phyloP scores from a whole-genome alignment of 1,140 invertebrate species.

The Anagrus nilaparvatae region DNA sequence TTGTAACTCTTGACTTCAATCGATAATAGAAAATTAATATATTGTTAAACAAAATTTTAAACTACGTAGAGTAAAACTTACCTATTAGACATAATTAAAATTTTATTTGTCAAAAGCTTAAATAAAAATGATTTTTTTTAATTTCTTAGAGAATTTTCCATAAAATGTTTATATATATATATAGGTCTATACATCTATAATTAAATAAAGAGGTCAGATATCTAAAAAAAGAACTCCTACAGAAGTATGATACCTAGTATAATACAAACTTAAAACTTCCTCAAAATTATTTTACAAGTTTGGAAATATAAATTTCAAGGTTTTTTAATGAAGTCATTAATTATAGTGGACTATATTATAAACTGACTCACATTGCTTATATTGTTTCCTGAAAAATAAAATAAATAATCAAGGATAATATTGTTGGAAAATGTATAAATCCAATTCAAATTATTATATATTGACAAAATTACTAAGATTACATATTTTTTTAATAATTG shows the following conservation, averaged over 20 bases:
- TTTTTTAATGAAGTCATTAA: slow-evolving; percentile 20
- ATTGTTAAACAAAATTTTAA: background rate
- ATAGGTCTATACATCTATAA: no score
- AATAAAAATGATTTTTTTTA: no score
- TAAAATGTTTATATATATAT: no score
- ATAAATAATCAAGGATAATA: background rate
- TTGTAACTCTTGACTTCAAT: slow-evolving; percentile 29
- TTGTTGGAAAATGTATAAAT: slow-evolving; percentile 3
- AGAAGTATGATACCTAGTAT: slow-evolving; percentile 17
- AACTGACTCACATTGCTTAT: slow-evolving; percentile 17
- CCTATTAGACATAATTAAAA: slow-evolving; percentile 26
- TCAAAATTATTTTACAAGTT: slow-evolving; percentile 22
- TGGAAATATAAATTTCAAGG: slow-evolving; percentile 21
- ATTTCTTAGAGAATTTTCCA: no score
- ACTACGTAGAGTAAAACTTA: slow-evolving; percentile 14
- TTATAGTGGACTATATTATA: slow-evolving; percentile 19
- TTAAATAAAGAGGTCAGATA: slow-evolving; percentile 35
- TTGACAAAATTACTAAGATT: background rate
- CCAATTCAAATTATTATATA: background rate
- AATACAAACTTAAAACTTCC: slow-evolving; percentile 15
- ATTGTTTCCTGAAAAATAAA: slow-evolving; percentile 12
- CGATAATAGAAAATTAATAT: slow-evolving; percentile 5
- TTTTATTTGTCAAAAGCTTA: slow-evolving; percentile 10
- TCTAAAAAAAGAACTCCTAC: slow-evolving; percentile 40
- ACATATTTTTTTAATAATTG: background rate